Evolutionary conservation across 2,797 vertebrate species (phyloP).

Genomic region (Garrulus glandarius): DNA sequence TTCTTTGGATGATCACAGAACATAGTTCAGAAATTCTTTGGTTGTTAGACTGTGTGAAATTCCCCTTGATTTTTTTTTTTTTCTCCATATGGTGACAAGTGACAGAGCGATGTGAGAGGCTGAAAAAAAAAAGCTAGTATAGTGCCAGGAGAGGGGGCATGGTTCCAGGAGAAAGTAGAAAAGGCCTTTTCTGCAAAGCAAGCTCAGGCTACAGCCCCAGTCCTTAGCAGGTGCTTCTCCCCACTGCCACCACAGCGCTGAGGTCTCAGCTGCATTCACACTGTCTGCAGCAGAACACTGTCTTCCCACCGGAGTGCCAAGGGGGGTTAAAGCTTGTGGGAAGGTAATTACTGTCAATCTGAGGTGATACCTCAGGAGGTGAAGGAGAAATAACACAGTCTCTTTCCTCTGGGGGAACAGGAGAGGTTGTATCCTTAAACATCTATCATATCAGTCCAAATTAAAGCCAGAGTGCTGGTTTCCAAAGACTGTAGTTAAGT

Average conservation of each 20-base stretch:
- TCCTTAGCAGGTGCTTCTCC: neutral
- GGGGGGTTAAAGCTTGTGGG: neutral
- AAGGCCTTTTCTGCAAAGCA: neutral
- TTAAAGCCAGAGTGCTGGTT: neutral
- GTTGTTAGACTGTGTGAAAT: neutral
- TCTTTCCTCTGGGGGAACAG: neutral
- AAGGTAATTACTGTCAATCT: neutral
- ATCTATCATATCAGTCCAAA: neutral
- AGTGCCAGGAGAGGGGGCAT: neutral
- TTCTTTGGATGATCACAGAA: neutral
- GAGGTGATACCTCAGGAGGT: neutral
- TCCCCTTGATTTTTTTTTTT: neutral
- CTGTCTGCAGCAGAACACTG: neutral
- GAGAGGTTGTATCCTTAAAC: neutral
- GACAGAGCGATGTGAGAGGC: neutral
- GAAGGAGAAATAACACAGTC: neutral
- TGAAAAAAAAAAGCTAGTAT: neutral
- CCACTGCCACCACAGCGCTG: accelerated
- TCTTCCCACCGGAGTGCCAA: neutral
- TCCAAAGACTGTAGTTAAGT: neutral
- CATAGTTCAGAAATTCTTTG: neutral
- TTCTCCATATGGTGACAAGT: neutral
- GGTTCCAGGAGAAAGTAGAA: neutral
- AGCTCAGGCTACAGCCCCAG: neutral
- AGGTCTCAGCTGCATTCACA: neutral